phyloP scores from a whole-genome alignment of 1,140 invertebrate species.

The Drosophila paulistorum region DNA sequence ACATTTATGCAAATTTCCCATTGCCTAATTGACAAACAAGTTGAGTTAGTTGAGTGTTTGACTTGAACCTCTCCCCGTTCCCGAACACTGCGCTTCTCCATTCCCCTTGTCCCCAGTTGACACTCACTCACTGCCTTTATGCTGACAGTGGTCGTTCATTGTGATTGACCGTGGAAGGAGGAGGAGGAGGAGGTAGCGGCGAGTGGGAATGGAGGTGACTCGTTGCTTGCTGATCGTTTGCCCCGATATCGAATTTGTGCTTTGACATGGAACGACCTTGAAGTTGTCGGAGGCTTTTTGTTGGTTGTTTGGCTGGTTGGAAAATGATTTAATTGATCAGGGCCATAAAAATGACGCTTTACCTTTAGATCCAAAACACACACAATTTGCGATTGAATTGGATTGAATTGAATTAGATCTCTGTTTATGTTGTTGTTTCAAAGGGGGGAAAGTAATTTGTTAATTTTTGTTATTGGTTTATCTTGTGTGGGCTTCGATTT shows the following conservation, averaged over 20 bases:
- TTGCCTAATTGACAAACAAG: constrained; percentile 59
- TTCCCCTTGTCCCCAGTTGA: not conserved
- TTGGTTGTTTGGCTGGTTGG: constrained; percentile 35
- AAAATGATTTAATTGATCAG: constrained; percentile 60
- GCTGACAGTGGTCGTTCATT: constrained; percentile 60
- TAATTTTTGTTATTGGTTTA: constrained; percentile 25
- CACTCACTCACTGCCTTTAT: not conserved
- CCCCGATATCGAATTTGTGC: constrained; percentile 47
- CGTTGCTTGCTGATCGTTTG: constrained; percentile 26
- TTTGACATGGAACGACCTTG: constrained; percentile 73
- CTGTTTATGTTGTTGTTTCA: constrained; percentile 33
- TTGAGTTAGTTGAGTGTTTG: constrained; percentile 41
- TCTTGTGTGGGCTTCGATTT: constrained; percentile 22
- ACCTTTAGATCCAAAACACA: constrained; percentile 28
- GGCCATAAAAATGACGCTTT: constrained; percentile 51
- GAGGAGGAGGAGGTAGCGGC: constrained; percentile 33
- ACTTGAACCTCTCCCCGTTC: constrained; percentile 12
- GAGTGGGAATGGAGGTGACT: constrained; percentile 29
- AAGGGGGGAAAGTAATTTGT: constrained; percentile 72
- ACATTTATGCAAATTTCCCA: constrained; percentile 64
- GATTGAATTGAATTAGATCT: constrained; percentile 56
- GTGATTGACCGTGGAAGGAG: constrained; percentile 34
- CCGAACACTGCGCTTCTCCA: not conserved
- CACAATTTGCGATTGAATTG: constrained; percentile 48
- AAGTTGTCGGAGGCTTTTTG: constrained; percentile 28